Evolutionary conservation across 2,797 vertebrate species (phyloP).

Genomic region (Choloepus didactylus): DNA sequence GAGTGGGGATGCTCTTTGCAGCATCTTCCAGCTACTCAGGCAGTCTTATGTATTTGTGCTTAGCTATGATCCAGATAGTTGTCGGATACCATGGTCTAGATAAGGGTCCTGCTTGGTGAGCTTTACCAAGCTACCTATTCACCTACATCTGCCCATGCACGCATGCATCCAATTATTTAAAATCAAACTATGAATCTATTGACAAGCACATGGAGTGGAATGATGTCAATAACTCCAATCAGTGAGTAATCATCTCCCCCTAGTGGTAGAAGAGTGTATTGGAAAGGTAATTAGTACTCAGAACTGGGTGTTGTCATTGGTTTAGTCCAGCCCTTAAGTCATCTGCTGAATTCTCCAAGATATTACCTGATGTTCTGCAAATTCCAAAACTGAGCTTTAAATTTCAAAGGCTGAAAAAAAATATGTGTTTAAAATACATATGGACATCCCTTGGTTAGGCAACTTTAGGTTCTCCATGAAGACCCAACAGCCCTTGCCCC

Average conservation of each 20-base stretch:
- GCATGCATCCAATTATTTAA: neutral
- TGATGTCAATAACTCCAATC: rapidly evolving
- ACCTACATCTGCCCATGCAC: neutral
- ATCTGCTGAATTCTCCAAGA: neutral
- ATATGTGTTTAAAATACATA: slow-evolving; percentile 8
- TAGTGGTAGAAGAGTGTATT: neutral
- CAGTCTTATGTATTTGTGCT: rapidly evolving
- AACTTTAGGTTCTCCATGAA: neutral
- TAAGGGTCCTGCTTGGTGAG: neutral
- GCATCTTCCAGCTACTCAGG: neutral
- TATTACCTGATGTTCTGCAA: neutral
- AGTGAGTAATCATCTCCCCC: neutral
- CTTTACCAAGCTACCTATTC: neutral
- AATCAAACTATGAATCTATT: neutral
- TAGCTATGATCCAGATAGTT: neutral
- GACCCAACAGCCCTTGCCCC: neutral
- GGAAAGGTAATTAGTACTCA: neutral
- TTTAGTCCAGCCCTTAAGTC: neutral
- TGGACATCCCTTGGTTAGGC: neutral
- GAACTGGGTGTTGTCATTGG: neutral
- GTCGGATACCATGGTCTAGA: too few species aligned
- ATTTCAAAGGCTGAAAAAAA: neutral
- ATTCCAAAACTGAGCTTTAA: neutral
- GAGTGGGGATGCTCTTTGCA: neutral
- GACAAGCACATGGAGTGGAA: too few species aligned